Conservation (phyloP, 1,140 invertebrate species). For the Homarus americanus region DNA sequence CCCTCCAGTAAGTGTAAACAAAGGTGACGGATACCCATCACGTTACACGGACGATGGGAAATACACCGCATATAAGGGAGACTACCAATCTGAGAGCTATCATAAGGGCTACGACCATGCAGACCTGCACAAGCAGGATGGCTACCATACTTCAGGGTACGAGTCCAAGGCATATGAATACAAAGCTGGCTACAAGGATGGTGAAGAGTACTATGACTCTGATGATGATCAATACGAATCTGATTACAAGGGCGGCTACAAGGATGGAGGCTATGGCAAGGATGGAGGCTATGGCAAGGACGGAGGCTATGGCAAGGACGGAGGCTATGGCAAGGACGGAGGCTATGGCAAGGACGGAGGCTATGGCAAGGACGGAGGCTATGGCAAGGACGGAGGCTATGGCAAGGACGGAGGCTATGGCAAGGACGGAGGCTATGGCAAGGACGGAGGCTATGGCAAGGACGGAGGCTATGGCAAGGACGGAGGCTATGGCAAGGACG, state of each 20-base stretch:
- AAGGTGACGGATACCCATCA: not conserved
- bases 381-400: too few relatives aligned
- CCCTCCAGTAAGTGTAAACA: not conserved
- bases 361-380: too few relatives aligned
- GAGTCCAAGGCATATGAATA: not conserved
- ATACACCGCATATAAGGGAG: not conserved
- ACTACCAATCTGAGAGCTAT: not conserved
- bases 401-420: too few relatives aligned
- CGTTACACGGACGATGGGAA: not conserved
- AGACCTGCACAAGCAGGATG: not conserved
- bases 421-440: too few relatives aligned
- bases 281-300: too few relatives aligned
- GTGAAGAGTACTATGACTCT: not conserved
- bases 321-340: too few relatives aligned
- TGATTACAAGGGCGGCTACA: not conserved
- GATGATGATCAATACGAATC: not conserved
- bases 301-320: too few relatives aligned
- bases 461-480: too few relatives aligned
- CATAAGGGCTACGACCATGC: not conserved
- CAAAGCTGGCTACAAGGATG: too few relatives aligned
- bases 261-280: not conserved
- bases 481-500: too few relatives aligned
- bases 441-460: too few relatives aligned
- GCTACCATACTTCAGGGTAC: not conserved
- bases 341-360: too few relatives aligned